phyloP scores from a whole-genome alignment of 2,113 vertebrate genomes.

The Protomyctophum bolini region DNA sequence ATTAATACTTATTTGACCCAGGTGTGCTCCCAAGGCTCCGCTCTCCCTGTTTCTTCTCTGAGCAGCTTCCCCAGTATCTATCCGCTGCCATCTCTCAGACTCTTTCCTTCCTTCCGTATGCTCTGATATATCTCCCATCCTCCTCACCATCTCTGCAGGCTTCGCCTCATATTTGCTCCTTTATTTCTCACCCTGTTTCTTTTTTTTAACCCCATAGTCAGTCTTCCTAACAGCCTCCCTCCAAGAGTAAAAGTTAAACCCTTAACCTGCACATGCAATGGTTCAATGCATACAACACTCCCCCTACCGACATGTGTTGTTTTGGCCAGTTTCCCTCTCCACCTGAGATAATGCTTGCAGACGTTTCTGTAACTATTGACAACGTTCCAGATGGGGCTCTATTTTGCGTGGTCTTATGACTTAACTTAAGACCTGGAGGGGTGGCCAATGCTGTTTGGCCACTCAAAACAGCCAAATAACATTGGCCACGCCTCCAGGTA shows the following conservation, averaged over 20 bases:
- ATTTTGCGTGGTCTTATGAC: no score
- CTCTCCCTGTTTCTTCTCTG: constrained; percentile 13
- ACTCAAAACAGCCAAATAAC: no score
- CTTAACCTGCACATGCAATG: background rate
- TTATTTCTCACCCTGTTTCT: background rate
- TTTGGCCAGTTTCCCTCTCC: background rate
- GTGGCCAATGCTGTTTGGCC: no score
- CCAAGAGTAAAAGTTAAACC: constrained; percentile 35
- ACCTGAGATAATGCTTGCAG: background rate
- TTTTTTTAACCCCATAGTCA: constrained; percentile 9
- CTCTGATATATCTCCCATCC: background rate
- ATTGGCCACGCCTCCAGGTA: no score
- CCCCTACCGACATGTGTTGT: background rate
- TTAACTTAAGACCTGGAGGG: no score
- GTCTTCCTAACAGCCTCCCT: constrained; percentile 56
- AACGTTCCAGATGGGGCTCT: no score
- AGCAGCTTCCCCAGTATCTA: constrained; percentile 1
- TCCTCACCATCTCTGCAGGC: background rate
- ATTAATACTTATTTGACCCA: constrained; percentile 46
- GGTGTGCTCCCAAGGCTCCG: constrained; percentile 1
- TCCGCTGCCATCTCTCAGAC: constrained; percentile 1
- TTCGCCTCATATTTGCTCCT: background rate
- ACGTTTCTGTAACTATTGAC: constrained; percentile 15
- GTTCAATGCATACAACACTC: constrained; percentile 14
- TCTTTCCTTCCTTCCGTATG: constrained; percentile 11